These are phyloP conservation scores for Dolichopus griseipennis DNA, from an alignment of 2,888 invertebrate genomes.

Conservation along the genomic window DNA sequence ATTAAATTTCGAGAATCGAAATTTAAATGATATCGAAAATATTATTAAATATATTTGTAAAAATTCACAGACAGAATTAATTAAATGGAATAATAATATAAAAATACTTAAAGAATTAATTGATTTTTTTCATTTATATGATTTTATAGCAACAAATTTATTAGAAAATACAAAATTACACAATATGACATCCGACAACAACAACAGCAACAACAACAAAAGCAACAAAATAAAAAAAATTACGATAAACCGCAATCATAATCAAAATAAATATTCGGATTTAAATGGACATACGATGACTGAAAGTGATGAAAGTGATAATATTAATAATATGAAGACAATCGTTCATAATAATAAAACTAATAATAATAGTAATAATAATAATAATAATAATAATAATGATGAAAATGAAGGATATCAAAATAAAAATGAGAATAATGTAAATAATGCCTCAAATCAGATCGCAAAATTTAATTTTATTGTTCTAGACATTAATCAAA, in stretches of 20 bases:
- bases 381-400: constrained; percentile 10
- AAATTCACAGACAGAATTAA: constrained; percentile 1
- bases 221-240: no score
- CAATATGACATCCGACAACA: background rate
- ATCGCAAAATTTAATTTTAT: constrained; percentile 40
- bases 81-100: constrained; percentile 21
- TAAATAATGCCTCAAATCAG: constrained; percentile 12
- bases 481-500: constrained; percentile 35
- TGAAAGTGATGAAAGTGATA: constrained; percentile 4
- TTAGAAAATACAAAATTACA: background rate
- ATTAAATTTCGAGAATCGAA: constrained; percentile 12
- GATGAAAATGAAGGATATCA: background rate
- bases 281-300: constrained; percentile 7
- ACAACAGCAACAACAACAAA: background rate
- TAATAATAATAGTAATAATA: constrained; percentile 8
- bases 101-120: constrained; percentile 32
- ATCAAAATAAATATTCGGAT: background rate
- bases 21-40: background rate
- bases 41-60: background rate
- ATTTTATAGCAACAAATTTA: constrained; percentile 30
- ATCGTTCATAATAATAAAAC: background rate
- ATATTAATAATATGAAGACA: background rate
- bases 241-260: background rate
- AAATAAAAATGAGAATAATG: background rate
- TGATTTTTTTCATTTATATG: constrained; percentile 41